These are phyloP conservation scores for Apodemia duryi DNA, from an alignment of 2,888 invertebrate genomes.

Conservation along the genomic window DNA sequence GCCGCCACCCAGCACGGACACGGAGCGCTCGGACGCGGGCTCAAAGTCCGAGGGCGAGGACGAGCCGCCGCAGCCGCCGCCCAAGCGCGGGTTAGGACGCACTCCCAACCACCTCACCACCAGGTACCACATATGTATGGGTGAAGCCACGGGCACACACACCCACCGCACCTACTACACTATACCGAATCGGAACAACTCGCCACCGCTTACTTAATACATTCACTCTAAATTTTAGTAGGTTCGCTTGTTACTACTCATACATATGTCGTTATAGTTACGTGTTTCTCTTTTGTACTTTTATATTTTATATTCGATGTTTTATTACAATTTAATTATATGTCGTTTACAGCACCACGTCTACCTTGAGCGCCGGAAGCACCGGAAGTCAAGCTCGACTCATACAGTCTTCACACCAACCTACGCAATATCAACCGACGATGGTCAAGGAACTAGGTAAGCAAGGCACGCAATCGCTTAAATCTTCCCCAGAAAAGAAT, in stretches of 20 bases:
- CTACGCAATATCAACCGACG: slow-evolving; percentile 93
- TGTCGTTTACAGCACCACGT: slow-evolving; percentile 87
- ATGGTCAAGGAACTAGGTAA: slow-evolving; percentile 94
- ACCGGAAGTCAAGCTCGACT: slow-evolving; percentile 95
- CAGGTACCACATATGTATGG: slow-evolving; percentile 81
- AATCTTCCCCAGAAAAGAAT: slow-evolving; percentile 72
- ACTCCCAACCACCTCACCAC: slow-evolving; percentile 96
- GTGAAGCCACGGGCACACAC: slow-evolving; percentile 37
- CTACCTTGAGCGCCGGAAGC: slow-evolving; percentile 95
- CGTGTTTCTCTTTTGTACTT: slow-evolving; percentile 2
- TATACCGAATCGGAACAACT: slow-evolving; percentile 24
- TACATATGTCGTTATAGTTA: slow-evolving; percentile 56
- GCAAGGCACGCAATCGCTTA: slow-evolving; percentile 76
- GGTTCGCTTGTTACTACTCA: slow-evolving; percentile 60
- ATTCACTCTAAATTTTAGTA: slow-evolving; percentile 46
- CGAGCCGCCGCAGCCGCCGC: slow-evolving; percentile 83
- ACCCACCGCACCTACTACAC: slow-evolving; percentile 45
- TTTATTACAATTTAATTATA: not conserved
- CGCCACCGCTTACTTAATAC: slow-evolving; percentile 28
- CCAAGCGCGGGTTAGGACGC: slow-evolving; percentile 86
- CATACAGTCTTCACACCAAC: slow-evolving; percentile 96
- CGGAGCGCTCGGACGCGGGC: slow-evolving; percentile 81
- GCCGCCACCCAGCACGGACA: slow-evolving; percentile 62
- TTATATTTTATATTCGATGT: slow-evolving; percentile 17
- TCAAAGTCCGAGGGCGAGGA: slow-evolving; percentile 94